Base-by-base conservation (phyloP, 2,797 vertebrate species). In the Melanotaenia boesemani region DNA sequence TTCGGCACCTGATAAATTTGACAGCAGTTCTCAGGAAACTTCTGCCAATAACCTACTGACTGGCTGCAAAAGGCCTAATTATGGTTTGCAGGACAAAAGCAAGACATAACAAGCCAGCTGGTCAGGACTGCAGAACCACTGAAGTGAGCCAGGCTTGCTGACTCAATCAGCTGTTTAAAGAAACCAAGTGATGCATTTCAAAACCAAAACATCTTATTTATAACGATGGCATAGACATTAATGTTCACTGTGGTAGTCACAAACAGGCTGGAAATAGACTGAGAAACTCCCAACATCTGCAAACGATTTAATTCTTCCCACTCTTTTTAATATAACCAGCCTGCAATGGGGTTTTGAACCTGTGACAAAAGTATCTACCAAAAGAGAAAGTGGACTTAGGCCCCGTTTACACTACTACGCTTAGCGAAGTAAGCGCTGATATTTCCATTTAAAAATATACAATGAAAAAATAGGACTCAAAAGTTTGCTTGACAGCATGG, bases 61-160 rank as follows among this genome's bases (percentile, higher is more conserved):
- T 79, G 82, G 50, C 87, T 79, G 7, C 86, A 85, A 68, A 88
- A 73, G 66, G 26, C 84, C 81, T 93, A 94, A 95, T 93, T 94
- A 92, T 84, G 91, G 88, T 73, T 63, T 87, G 74, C 67, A 79
- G 85, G 80, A 89, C 80, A 70, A 89, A 89, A 87, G 76, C 72
- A 87, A 76, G 86, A 86, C 86, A 85, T 89, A 83, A 91, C 79
- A 90, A 84, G 84, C 81, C 86, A 87, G 81, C 89, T 82, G 85
- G 84, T 82, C 83, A 86, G 70, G 78, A 57, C 78, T 76, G 77
- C 75, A 77, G 57, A 82, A 89, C 84, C 86, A 80, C 87, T 92
- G 70, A 82, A 88, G 83, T 32, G 70, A 84, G 69, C 67, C 75
- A 62, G 70, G 36, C 78, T 79, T 54, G 79, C 79, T 88, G 89